Evolutionary conservation across 2,797 vertebrate genomes (phyloP), one percentile per base, ranked within the genome.

Genomic region (Semotilus atromaculatus): DNA sequence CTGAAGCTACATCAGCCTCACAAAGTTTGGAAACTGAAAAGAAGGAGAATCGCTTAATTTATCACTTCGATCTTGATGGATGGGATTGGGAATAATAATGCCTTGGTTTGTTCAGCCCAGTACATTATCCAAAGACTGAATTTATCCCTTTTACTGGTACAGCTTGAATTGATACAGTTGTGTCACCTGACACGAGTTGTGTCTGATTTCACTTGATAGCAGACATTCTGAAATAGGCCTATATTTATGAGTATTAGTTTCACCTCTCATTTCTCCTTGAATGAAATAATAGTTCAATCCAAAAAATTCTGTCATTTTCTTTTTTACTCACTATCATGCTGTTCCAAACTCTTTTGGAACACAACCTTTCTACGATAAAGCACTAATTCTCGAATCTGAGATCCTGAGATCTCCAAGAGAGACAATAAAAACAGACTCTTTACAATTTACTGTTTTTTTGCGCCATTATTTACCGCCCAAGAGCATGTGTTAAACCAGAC

Each of bases 211-310:
- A 38, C 11, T 6, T 55, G 34, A 58, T 76, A 18, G 34, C 34
- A 38, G 53, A 40, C 53, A 26, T 76, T 53, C 53, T 38, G 74
- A 18, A 58, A 58, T 43, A 16, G 14, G 45, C 14, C 4, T 48
- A 26, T 26, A 43, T 76, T 38, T 76, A n/a, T n/a, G 21, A 76
- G 31, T 26, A 76, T 40, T 58, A 26, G 13, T 76, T 76, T 76
- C 51, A 38, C 11, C 21, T 76, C 13, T 38, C 31, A 38, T 75
- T 55, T 55, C 73, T n/a, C 7, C 31, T 75, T 8, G 72, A 34
- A 48, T 53, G 5, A 5, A 73, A 73, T 31, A 29, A 72, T 51
- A 51, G 45, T 74, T 51, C 18, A 51, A 3, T 5, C 3, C 6
- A 34, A 74, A 53, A 0, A 13, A 51, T 21, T 0, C 6, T 26